Evolutionary conservation across 2,113 vertebrate species (phyloP), one percentile per base, ranked within the genome.

Genomic region (Periophthalmus modestus): DNA sequence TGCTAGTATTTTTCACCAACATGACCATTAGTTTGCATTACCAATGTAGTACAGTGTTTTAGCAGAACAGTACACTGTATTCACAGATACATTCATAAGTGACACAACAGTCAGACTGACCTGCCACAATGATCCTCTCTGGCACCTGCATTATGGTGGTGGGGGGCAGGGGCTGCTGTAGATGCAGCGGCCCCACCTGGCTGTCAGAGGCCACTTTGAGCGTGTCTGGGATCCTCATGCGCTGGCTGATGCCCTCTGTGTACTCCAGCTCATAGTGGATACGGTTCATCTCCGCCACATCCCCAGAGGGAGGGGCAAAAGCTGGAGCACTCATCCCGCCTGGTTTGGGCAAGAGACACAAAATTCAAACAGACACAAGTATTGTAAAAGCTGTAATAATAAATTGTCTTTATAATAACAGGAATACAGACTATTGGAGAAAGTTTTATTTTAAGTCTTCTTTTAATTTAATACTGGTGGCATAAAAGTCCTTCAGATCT

Each of bases 181-280:
- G 87, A 14, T 39, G 23, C 50, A 82, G 13, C 52, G 74, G 52
- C 0, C 48, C 90, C 6, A 85, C 77, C 0, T 94, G 93, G 59
- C 93, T 91, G 72, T 95, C 95, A 24, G 95, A 83, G 72, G 94
- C 95, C 39, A 99, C 94, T 87, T 95, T 96, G 54, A 99, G 94
- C n/a, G 95, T 97, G 80, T 98, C 95, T 0, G 97, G 97, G 85
- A 99, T 96, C 77, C 96, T 93, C 97, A 99, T 99, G 77, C 95
- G 94, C 91, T 97, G 97, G 83, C 95, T 98, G 92, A 99, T 99
- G 11, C 95, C 97, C 90, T 97, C 96, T 0, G 96, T 98, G 89
- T 98, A 99, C 5, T 98, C 95, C 90, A 98, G 91, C 78, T 99
- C 96, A 80, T 96, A 98, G 59, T 97, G 96, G 82, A 98, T 96